phyloP scores from a whole-genome alignment of 2,113 vertebrate species.

The Marmota flaviventris region DNA sequence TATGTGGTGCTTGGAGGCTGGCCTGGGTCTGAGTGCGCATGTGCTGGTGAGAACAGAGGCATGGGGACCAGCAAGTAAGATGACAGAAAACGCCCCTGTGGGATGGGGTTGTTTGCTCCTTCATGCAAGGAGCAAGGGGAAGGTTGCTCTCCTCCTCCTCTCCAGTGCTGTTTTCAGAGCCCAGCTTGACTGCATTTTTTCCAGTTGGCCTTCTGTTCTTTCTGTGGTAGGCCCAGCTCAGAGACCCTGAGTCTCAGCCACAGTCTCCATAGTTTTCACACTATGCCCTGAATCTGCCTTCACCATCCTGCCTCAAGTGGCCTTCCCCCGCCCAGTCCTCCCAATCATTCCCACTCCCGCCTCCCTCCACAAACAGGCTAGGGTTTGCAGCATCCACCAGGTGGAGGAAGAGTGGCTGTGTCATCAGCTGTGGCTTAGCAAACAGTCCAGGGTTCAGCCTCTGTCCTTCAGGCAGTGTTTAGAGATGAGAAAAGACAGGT shows the following conservation, averaged over 20 bases:
- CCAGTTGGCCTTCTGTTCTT: neutral
- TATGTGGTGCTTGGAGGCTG: neutral
- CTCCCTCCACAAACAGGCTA: neutral
- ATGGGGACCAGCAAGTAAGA: no score
- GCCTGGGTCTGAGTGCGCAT: accelerated
- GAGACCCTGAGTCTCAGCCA: neutral
- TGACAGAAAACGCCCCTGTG: neutral
- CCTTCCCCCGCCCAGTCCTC: neutral
- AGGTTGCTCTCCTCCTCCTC: neutral
- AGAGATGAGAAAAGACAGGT: neutral
- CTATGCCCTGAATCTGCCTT: neutral
- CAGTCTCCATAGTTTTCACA: neutral
- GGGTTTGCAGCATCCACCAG: constrained; percentile 46
- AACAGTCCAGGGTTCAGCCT: neutral
- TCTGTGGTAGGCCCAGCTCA: neutral
- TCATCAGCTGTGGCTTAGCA: constrained; percentile 4
- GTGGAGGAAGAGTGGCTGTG: neutral
- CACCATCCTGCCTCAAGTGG: neutral
- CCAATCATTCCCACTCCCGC: neutral
- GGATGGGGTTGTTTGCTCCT: no score
- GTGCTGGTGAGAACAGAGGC: neutral
- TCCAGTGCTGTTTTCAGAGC: neutral
- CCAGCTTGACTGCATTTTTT: neutral
- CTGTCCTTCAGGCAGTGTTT: neutral
- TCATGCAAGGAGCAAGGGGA: neutral